A percentile compares a stretch with the other conserved stretches of the same genome.
Conservation (phyloP, 1,140 invertebrate species). For the Chlorops oryzae region DNA sequence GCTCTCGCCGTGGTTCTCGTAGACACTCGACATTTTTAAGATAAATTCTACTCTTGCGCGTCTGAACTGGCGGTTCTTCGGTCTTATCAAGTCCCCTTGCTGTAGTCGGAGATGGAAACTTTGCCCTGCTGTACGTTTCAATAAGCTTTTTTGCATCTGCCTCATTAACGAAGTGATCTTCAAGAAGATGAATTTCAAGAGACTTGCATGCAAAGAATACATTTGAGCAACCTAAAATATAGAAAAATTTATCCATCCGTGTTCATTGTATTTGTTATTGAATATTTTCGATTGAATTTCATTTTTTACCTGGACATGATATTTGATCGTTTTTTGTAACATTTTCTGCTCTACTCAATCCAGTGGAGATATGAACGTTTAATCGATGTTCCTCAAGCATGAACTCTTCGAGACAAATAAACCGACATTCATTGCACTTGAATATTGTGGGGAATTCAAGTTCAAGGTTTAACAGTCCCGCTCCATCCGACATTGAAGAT, state of each 20-base stretch:
- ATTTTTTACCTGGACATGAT: conserved; percentile 28
- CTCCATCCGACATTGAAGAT: too few relatives aligned
- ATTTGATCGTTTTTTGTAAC: conserved; percentile 8
- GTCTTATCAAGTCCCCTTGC: conserved; percentile 4
- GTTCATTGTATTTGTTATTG: too few relatives aligned
- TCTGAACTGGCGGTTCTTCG: conserved; percentile 1
- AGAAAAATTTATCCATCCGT: conserved; percentile 43
- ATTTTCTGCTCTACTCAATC: conserved; percentile 6
- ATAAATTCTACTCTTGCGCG: conserved; percentile 35
- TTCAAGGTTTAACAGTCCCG: not conserved
- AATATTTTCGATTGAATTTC: too few relatives aligned
- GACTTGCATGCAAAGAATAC: conserved; percentile 48
- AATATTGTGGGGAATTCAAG: conserved; percentile 7
- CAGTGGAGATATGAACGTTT: conserved; percentile 21
- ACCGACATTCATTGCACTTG: conserved; percentile 32
- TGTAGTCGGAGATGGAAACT: not conserved
- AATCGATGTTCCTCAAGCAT: conserved; percentile 17
- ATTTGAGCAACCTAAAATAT: conserved; percentile 46
- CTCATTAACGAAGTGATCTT: conserved; percentile 48
- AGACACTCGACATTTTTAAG: conserved; percentile 42
- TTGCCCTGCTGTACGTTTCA: not conserved
- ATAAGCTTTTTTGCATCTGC: conserved; percentile 31
- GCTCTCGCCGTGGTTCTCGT: conserved; percentile 25
- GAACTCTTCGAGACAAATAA: conserved; percentile 26
- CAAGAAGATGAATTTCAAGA: conserved; percentile 48